These are phyloP conservation scores for Mormyrus hasselquistii DNA, from an alignment of 2,797 vertebrate species.

Conservation along the genomic window DNA sequence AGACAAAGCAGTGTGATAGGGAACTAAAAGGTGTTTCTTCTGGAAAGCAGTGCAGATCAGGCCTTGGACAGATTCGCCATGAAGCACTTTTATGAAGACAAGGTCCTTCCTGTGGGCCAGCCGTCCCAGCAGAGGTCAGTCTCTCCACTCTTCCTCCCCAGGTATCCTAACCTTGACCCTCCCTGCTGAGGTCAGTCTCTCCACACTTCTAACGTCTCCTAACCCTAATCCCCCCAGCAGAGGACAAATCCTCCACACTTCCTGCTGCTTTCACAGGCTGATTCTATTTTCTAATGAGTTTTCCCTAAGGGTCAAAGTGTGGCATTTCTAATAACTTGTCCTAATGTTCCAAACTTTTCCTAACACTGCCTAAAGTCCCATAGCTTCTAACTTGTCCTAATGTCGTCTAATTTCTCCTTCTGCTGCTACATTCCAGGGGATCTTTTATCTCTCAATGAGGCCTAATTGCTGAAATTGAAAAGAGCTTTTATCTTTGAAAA, in stretches of 20 bases:
- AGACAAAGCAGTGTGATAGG: neutral
- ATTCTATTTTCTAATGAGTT: neutral
- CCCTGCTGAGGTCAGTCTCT: constrained; percentile 83
- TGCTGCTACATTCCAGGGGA: neutral
- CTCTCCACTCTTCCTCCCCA: constrained; percentile 25
- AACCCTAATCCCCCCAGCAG: constrained; percentile 81
- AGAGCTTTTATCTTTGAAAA: neutral
- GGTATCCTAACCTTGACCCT: constrained; percentile 71
- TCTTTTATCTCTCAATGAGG: neutral
- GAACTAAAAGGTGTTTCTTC: constrained; percentile 19
- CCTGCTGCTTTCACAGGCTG: neutral
- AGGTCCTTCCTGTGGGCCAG: constrained; percentile 89
- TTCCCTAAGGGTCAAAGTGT: neutral
- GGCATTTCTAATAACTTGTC: neutral
- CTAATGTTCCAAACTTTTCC: neutral
- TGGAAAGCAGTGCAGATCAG: constrained; percentile 75
- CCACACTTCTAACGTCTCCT: constrained; percentile 21
- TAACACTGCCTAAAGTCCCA: neutral
- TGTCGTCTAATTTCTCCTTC: constrained; percentile 6
- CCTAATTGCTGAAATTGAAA: neutral
- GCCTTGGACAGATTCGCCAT: constrained; percentile 97
- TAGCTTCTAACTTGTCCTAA: neutral
- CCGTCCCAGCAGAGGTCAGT: constrained; percentile 93
- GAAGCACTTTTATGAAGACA: constrained; percentile 99
- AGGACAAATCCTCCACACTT: constrained; percentile 66